Conservation (phyloP, 2,888 invertebrate species). For the Ceraclea dissimilis region DNA sequence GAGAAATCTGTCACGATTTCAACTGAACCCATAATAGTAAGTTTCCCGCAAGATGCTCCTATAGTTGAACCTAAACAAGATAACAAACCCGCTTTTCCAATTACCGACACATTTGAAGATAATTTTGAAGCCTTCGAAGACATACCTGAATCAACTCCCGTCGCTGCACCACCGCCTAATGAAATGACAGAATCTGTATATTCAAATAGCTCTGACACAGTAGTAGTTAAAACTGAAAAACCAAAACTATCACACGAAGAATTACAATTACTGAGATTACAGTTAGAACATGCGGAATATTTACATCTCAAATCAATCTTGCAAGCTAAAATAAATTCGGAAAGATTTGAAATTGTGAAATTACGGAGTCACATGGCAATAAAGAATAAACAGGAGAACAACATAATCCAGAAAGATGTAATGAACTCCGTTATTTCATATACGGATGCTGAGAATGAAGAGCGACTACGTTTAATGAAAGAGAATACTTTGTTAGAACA, state of each 20-base stretch:
- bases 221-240: conserved; percentile 35
- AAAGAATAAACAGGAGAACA: conserved; percentile 43
- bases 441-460: conserved; percentile 39
- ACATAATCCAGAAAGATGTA: conserved; percentile 32
- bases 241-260: conserved; percentile 53
- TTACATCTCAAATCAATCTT: conserved; percentile 61
- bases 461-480: conserved; percentile 42
- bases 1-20: conserved; percentile 11
- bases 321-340: conserved; percentile 62
- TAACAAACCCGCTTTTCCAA: conserved; percentile 32
- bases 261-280: conserved; percentile 49
- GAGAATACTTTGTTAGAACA: conserved; percentile 62
- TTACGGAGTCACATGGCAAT: conserved; percentile 49
- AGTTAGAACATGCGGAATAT: conserved; percentile 60
- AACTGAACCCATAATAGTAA: conserved; percentile 12
- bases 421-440: conserved; percentile 16
- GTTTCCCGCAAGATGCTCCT: conserved; percentile 13
- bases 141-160: conserved; percentile 22
- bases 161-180: conserved; percentile 24
- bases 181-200: conserved; percentile 30
- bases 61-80: conserved; percentile 21
- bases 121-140: conserved; percentile 28
- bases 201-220: conserved; percentile 29
- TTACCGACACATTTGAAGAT: conserved; percentile 35
- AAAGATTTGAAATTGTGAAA: conserved; percentile 64